A percentile compares a stretch with the other conserved stretches of the same genome.
These are phyloP conservation scores for Acanthosepion lycidas DNA, from an alignment of 2,888 invertebrate genomes.

Conservation along the genomic window DNA sequence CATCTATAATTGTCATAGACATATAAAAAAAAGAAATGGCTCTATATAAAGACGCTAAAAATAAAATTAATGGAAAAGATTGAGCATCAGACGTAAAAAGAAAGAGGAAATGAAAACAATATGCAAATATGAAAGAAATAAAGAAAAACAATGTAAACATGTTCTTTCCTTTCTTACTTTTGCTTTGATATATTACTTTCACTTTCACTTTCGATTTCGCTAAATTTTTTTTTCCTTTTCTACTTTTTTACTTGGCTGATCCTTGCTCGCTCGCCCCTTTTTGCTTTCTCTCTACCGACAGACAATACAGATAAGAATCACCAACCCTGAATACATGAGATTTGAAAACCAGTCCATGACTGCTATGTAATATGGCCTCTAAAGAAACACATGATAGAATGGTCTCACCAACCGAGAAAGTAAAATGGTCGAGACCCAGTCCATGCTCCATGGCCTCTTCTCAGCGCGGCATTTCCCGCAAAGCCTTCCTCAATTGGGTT, in stretches of 20 bases:
- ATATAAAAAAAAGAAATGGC: not conserved
- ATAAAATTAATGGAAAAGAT: not conserved
- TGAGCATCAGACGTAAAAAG: not conserved
- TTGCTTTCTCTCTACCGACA: not conserved
- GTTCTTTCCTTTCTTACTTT: not conserved
- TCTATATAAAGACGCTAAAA: not conserved
- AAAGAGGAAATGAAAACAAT: not conserved
- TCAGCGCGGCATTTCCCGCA: not conserved
- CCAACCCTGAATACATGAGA: not conserved
- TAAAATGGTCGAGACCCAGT: slow-evolving; percentile 10
- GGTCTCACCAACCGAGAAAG: slow-evolving; percentile 21
- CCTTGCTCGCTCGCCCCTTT: not conserved
- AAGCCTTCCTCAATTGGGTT: not conserved
- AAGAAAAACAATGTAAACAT: not conserved
- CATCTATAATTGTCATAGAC: not conserved
- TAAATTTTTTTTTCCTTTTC: not conserved
- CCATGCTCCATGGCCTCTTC: slow-evolving; percentile 8
- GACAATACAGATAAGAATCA: slow-evolving; percentile 12
- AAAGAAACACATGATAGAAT: not conserved
- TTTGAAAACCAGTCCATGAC: slow-evolving; percentile 21
- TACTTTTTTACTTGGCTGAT: not conserved
- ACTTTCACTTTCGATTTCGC: not conserved
- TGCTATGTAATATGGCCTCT: not conserved
- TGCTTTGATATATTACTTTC: not conserved
- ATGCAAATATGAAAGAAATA: not conserved